Conservation (phyloP, 2,888 invertebrate species). For the Lithophane ornitopus region DNA sequence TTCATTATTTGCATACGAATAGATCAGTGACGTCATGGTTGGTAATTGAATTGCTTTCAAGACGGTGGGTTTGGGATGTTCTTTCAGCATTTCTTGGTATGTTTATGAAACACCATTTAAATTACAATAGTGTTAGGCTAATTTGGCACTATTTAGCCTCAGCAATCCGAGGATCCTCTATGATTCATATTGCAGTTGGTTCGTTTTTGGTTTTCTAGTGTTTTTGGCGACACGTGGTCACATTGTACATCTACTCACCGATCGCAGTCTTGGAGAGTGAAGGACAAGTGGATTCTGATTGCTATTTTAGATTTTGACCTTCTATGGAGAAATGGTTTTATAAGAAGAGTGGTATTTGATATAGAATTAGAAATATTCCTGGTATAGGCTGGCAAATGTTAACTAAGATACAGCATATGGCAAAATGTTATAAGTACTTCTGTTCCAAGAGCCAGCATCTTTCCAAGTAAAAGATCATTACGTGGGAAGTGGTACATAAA, state of each 20-base stretch:
- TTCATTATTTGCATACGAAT: constrained; percentile 65
- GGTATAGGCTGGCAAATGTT: background rate
- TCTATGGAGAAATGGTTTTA: background rate
- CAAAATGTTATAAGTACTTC: background rate
- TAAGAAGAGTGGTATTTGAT: background rate
- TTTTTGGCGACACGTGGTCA: background rate
- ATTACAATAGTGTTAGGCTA: background rate
- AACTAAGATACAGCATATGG: background rate
- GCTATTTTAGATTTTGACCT: background rate
- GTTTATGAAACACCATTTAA: constrained; percentile 4
- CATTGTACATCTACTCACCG: background rate
- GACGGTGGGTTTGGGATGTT: constrained; percentile 31
- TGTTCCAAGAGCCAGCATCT: constrained; percentile 21
- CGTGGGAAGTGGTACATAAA: constrained; percentile 32
- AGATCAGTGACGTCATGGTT: constrained; percentile 53
- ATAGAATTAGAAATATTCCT: background rate
- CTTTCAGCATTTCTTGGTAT: constrained; percentile 14
- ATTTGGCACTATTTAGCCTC: background rate
- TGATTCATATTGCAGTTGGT: background rate
- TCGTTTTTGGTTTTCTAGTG: background rate
- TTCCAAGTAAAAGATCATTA: constrained; percentile 48
- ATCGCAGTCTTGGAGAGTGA: background rate
- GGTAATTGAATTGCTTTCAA: constrained; percentile 48
- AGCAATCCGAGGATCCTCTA: background rate
- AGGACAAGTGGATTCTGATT: background rate